Conservation (phyloP, 2,113 vertebrate genomes). For the Malurus melanocephalus region DNA sequence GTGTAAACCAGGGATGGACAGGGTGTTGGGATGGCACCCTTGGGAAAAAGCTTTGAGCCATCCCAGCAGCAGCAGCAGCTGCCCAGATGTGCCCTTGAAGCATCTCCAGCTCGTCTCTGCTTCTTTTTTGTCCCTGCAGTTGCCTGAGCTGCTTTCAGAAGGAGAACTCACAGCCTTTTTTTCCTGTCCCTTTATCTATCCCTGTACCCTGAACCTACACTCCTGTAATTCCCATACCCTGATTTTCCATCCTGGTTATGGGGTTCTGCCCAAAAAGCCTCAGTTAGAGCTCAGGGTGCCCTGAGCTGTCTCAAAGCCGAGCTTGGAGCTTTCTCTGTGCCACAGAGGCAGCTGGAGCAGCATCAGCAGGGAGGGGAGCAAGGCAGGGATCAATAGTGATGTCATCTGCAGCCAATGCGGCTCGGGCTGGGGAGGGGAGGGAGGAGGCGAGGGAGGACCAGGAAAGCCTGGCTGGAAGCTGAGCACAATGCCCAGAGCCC, state of each 20-base stretch:
- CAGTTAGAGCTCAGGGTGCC: too few species aligned
- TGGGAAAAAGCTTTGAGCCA: not conserved
- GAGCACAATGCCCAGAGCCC: not conserved
- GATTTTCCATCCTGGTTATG: too few species aligned
- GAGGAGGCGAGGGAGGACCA: not conserved
- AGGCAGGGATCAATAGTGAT: not conserved
- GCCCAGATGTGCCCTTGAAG: conserved; percentile 49
- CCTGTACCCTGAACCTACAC: too few species aligned
- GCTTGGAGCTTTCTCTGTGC: too few species aligned
- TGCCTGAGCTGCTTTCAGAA: not conserved
- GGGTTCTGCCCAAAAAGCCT: too few species aligned
- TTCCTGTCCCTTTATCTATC: too few species aligned
- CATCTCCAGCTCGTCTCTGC: not conserved
- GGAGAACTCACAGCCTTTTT: not conserved
- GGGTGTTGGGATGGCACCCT: not conserved
- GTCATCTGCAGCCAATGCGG: conserved; percentile 53
- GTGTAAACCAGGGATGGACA: not conserved
- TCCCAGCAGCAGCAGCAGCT: not conserved
- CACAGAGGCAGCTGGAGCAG: conserved; percentile 16
- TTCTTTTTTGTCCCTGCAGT: conserved; percentile 9
- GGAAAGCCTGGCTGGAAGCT: conserved; percentile 21
- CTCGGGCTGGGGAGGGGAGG: not conserved
- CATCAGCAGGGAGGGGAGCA: not conserved
- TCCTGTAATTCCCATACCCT: too few species aligned
- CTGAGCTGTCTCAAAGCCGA: too few species aligned